Evolutionary conservation across 2,888 invertebrate species (phyloP), one percentile per base, ranked within the genome.

Genomic region (Hirtodrosophila duncani): DNA sequence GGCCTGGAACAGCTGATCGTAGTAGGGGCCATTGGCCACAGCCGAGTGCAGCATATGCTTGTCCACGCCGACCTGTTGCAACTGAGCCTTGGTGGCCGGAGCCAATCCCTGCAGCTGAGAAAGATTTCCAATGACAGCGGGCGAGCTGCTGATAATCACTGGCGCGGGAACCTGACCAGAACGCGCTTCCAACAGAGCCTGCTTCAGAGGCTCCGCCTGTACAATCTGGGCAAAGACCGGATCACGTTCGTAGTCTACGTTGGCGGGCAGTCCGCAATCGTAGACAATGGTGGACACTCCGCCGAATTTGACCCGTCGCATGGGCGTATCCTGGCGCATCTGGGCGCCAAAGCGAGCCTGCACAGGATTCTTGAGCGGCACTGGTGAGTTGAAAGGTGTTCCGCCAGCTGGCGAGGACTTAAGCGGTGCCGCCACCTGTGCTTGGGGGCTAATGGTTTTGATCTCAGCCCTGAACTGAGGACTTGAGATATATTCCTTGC

Each of bases 11-110:
- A 91, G 82, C 63, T 89, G 89, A 53, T 90, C 90, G 61, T 91
- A 91, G 20, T 90, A 88, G 0, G 89, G 89, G 0, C 89, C 89
- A 74, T 91, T 90, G 69, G 89, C 88, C 1, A 90, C 88, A 0
- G 89, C 89, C 65, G 90, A 90, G 66, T 90, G 90, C 16, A 91
- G 37, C 63, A 89, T 87, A 45, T 89, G 88, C 0, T 88, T 89
- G 67, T 90, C 89, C 14, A 91, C 88, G 3, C 86, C 88, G 85
- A 90, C 88, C 0, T 87, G 70, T 39, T 89, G 87, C 0, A 91
- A 86, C 60, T 89, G 89, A n/a, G 88, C 88, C 65, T 89, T 81
- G 2, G 69, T 71, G 6, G 52, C 50, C 2, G 66, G 56, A 8
- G 89, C 88, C n/a, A 91, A 71, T 43, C 88, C 89, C 4, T 88